Evolutionary conservation across 2,797 vertebrate species (phyloP), one percentile per base, ranked within the genome.

Genomic region (Myiothlypis coronata): DNA sequence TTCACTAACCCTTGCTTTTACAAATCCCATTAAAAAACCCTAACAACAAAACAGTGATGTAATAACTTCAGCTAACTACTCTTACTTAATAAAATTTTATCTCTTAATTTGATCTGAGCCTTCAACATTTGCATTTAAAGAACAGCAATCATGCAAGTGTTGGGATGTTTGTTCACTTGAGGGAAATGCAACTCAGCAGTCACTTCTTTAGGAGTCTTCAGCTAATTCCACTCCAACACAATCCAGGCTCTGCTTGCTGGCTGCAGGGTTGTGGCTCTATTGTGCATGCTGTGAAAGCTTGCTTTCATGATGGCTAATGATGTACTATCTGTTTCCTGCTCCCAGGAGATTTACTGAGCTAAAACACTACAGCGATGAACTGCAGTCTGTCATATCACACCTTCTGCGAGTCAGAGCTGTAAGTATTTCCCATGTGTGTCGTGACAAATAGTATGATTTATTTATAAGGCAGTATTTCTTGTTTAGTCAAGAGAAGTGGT

Each of bases 301-400:
- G 53, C 92, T 94, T 97, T 96, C 89, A 47, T 93, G 85, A 69
- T 94, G 94, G 50, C 89, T 97, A 95, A 96, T 94, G 80, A 93
- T 96, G 50, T 93, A 96, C 91, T 95, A 47, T 95, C 93, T 88
- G 72, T 95, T 96, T 98, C 53, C 97, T 94, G 69, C 94, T 95
- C 91, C 43, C 97, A 99, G 99, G 97, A 98, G 99, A 77, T 99
- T 99, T 94, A 98, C 98, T 89, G 99, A 99, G 78, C 98, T 99
- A 92, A 99, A 99, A 94, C 98, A 99, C 95, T 99, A 99, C 90
- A 99, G 99, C 18, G 99, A 99, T 85, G 99, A 99, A 96, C 98
- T 99, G 63, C 99, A 99, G 97, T 98, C 99, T 63, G 98, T 99
- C 97, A 99, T 99, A 71, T 99, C 99, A n/a, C 99, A 99, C 98